Percentiles rank a stretch among this genome's conserved stretches.
These are phyloP conservation scores for Plecturocebus donacophilus DNA, from an alignment of 2,113 vertebrate species.

Conservation along the genomic window DNA sequence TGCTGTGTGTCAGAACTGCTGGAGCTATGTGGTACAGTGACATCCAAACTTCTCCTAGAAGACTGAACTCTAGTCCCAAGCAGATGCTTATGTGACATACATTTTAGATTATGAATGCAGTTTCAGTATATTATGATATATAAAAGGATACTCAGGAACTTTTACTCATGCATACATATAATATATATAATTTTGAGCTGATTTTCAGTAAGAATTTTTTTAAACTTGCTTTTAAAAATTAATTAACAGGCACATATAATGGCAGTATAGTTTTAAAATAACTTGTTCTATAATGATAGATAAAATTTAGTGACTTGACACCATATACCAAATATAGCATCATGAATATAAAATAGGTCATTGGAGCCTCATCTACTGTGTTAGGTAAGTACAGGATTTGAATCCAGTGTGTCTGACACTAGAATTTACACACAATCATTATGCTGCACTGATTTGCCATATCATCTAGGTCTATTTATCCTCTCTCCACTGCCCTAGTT, in stretches of 20 bases:
- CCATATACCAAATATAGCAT: background rate
- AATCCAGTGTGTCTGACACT: background rate
- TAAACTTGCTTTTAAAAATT: background rate
- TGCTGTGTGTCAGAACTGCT: no score
- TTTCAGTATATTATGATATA: background rate
- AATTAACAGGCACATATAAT: background rate
- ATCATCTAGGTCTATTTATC: background rate
- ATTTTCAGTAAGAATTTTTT: background rate
- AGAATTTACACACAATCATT: background rate
- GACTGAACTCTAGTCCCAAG: background rate
- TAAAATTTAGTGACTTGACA: background rate
- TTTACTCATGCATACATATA: background rate
- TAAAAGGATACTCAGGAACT: background rate
- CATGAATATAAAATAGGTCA: background rate
- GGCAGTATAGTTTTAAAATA: background rate
- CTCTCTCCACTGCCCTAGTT: background rate
- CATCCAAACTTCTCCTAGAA: background rate
- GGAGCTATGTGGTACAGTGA: background rate
- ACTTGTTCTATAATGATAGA: background rate
- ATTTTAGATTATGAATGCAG: background rate
- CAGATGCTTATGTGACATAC: background rate
- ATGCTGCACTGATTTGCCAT: background rate
- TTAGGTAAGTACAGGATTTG: background rate
- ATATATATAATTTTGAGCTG: background rate
- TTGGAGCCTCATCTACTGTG: background rate